phyloP scores from a whole-genome alignment of 2,888 invertebrate species.

The Apoda limacodes region DNA sequence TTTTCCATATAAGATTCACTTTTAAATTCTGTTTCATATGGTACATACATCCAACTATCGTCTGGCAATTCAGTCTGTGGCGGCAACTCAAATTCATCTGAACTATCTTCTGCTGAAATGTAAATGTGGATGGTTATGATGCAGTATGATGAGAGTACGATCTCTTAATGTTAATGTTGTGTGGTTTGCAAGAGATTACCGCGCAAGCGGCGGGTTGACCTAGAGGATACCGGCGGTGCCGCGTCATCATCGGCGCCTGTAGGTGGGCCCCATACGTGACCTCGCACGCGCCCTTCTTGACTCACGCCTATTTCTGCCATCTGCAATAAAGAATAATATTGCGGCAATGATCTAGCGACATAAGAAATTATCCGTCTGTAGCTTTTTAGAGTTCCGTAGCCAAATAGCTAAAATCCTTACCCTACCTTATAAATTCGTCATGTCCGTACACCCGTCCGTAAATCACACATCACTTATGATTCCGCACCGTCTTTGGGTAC shows the following conservation, averaged over 20 bases:
- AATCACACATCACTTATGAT: no score
- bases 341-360: constrained; percentile 10
- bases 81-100: constrained; percentile 56
- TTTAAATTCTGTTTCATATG: constrained; percentile 27
- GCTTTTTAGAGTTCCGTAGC: no score
- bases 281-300: constrained; percentile 44
- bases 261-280: constrained; percentile 60
- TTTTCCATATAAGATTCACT: constrained; percentile 13
- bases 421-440: no score
- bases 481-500: no score
- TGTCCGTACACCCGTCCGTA: no score
- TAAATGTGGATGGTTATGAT: constrained; percentile 56
- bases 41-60: constrained; percentile 60
- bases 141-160: constrained; percentile 38
- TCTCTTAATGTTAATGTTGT: constrained; percentile 34
- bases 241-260: constrained; percentile 57
- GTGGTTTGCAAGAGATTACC: constrained; percentile 46
- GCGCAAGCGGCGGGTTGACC: constrained; percentile 43
- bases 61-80: constrained; percentile 38
- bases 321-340: constrained; percentile 34
- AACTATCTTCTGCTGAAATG: constrained; percentile 65
- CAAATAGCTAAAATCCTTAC: no score
- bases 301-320: constrained; percentile 32
- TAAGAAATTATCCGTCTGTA: no score
- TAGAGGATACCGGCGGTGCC: constrained; percentile 34